These are phyloP conservation scores for Hydrophis major DNA, from an alignment of 2,797 vertebrate genomes.

Conservation along the genomic window DNA sequence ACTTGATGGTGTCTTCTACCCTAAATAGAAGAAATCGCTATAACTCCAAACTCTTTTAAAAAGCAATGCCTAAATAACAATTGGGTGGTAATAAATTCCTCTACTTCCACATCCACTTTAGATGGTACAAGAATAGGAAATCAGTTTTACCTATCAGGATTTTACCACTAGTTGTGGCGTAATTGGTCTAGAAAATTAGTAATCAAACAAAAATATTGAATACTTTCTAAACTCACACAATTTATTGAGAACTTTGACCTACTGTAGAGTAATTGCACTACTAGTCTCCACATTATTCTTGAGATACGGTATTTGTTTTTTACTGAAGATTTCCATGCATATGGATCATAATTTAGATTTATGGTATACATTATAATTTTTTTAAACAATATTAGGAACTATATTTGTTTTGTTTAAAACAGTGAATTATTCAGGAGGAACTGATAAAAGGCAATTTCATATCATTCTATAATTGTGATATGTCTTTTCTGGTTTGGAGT, in stretches of 20 bases:
- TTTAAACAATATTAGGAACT: not conserved
- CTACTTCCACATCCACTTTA: not conserved
- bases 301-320: not conserved
- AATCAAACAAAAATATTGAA: not conserved
- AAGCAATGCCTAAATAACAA: not conserved
- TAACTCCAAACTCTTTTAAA: not conserved
- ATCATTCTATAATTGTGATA: not conserved
- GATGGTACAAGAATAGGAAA: not conserved
- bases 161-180: not conserved
- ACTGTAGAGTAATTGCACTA: not conserved
- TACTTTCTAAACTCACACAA: not conserved
- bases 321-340: not conserved
- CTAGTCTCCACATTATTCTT: not conserved
- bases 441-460: not conserved
- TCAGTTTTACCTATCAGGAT: not conserved
- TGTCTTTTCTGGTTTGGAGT: not conserved
- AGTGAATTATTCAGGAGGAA: not conserved
- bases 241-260: not conserved
- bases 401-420: not conserved
- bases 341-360: not conserved
- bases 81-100: not conserved
- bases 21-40: not conserved
- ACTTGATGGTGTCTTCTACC: not conserved
- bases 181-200: not conserved
- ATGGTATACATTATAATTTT: not conserved